Conservation (phyloP, 2,113 vertebrate genomes). For the Dicaeum eximium region DNA sequence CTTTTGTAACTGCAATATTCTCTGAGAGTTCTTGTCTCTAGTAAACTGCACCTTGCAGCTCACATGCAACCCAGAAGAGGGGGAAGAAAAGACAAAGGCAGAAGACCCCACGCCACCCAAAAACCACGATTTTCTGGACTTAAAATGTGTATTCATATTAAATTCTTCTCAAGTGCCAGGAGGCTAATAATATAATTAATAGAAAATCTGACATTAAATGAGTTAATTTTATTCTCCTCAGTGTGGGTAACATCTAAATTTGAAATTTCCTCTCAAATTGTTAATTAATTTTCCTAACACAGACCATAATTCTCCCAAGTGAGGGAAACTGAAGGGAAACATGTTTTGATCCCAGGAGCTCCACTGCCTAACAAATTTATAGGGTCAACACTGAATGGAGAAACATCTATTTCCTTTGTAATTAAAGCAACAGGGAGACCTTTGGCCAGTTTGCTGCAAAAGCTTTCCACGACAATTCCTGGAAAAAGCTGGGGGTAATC, state of each 20-base stretch:
- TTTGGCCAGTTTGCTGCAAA: not conserved
- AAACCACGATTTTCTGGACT: not conserved
- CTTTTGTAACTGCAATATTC: not conserved
- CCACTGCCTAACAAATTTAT: not conserved
- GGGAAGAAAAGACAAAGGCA: not conserved
- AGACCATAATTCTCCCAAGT: not conserved
- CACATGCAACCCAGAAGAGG: not conserved
- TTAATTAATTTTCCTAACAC: slow-evolving; percentile 45
- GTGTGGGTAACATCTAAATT: not conserved
- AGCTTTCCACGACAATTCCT: not conserved
- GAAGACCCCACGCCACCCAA: not conserved
- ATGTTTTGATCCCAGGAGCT: not conserved
- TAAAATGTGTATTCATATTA: not conserved
- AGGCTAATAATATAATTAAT: slow-evolving; percentile 11
- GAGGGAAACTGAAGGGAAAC: not conserved
- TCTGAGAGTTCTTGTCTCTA: not conserved
- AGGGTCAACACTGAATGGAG: not conserved
- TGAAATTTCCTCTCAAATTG: slow-evolving; percentile 18
- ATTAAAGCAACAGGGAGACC: not conserved
- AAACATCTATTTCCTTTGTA: not conserved
- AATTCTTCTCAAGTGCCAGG: not conserved
- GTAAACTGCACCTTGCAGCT: not conserved
- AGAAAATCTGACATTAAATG: slow-evolving; percentile 3
- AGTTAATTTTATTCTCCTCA: slow-evolving; percentile 18
- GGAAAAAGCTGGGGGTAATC: not conserved